Evolutionary conservation across 1,140 invertebrate genomes (phyloP).

Genomic region (Sarcophaga peregrina): DNA sequence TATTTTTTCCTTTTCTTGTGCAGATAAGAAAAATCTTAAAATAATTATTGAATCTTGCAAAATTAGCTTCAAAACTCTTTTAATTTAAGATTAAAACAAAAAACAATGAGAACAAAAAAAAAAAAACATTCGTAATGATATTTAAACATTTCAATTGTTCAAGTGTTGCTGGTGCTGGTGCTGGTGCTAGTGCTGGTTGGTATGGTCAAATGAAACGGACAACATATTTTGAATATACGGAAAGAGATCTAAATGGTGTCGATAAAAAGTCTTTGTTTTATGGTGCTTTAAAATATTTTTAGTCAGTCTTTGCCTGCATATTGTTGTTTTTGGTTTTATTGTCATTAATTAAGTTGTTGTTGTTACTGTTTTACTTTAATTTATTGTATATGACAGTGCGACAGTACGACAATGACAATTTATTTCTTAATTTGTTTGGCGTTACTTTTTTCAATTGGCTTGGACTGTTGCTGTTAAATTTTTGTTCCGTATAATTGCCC

Average conservation of each 20-base stretch:
- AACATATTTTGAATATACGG: not conserved
- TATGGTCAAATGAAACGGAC: not conserved
- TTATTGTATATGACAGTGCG: not conserved
- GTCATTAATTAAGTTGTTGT: conserved; percentile 7
- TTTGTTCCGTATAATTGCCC: not conserved
- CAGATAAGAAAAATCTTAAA: conserved; percentile 10
- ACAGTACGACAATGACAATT: not conserved
- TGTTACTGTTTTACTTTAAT: not conserved
- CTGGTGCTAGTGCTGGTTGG: no score
- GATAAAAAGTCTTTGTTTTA: not conserved
- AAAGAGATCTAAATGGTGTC: not conserved
- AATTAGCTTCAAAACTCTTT: not conserved
- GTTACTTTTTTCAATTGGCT: not conserved
- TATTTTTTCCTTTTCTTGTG: not conserved
- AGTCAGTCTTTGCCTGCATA: not conserved
- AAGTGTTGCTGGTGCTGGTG: not conserved
- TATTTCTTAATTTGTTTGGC: not conserved
- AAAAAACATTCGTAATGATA: not conserved
- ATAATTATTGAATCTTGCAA: not conserved
- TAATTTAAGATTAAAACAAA: not conserved
- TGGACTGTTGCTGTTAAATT: not conserved
- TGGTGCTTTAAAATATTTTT: not conserved
- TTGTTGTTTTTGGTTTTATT: not conserved
- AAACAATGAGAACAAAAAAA: not conserved
- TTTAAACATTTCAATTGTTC: not conserved